Conservation (phyloP, 2,888 invertebrate species). For the Drosophila robusta region DNA sequence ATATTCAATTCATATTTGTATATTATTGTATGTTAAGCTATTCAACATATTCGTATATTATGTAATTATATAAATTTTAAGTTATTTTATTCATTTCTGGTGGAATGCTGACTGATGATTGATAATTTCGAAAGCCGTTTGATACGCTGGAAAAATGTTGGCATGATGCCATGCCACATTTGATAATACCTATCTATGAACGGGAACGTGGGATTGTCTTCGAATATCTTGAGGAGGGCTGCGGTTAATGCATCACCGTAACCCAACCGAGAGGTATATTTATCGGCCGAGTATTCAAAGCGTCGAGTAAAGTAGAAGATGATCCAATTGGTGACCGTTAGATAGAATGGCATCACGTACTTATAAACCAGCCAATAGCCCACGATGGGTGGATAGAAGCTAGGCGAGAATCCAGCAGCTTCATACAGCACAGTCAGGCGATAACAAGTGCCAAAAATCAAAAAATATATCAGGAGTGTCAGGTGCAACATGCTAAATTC, state of each 20-base stretch:
- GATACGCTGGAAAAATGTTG: constrained; percentile 43
- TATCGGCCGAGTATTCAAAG: constrained; percentile 57
- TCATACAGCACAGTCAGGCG: constrained; percentile 16
- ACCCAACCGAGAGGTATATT: constrained; percentile 12
- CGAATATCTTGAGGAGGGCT: constrained; percentile 54
- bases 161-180: constrained; percentile 53
- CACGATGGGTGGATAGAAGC: constrained; percentile 41
- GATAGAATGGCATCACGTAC: constrained; percentile 53
- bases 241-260: constrained; percentile 13
- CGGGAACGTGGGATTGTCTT: constrained; percentile 51
- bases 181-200: constrained; percentile 46
- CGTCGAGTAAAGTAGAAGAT: constrained; percentile 44
- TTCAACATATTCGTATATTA: no score
- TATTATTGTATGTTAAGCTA: no score
- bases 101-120: background rate
- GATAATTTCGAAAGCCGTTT: background rate
- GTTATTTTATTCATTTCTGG: no score
- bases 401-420: constrained; percentile 53
- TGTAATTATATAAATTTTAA: no score
- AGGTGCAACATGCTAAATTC: constrained; percentile 26
- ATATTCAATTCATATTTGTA: no score
- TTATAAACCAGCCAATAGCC: constrained; percentile 69
- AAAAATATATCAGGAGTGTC: constrained; percentile 46
- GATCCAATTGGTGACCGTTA: constrained; percentile 51
- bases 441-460: constrained; percentile 45